Evolutionary conservation across 1,140 invertebrate species (phyloP), one percentile per base, ranked within the genome.

Genomic region (Charaxes varanes): DNA sequence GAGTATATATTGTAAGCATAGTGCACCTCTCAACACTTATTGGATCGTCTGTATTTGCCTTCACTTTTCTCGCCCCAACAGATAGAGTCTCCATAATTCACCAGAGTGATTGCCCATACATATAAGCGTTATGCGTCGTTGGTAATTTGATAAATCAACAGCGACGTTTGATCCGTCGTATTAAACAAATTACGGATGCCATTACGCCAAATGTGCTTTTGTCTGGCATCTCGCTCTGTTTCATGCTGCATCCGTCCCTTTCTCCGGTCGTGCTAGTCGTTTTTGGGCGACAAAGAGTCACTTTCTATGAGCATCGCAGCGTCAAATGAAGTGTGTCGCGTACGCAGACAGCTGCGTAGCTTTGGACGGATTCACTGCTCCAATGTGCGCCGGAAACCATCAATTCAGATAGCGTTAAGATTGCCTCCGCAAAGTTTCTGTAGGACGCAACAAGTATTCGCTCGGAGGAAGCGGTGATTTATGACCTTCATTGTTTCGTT

Each of bases 311-410:
- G 59, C 64, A 62, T 72, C 70, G 69, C 65, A 68, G 36, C 45
- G 52, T 40, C 68, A 79, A 76, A 71, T 79, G 74, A 74, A 79
- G 72, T 79, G 73, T 79, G 72, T 70, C 71, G 78, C 67, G 57
- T 64, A 66, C 55, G 49, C 59, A 66, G 64, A 67, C 72, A 73
- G 72, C 67, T 78, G 74, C 63, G 53, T 56, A 51, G 23, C 34
- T 10, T 32, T 14, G 34, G 46, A 69, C 70, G 68, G 61, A 60
- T 59, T 68, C 53, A 41, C 36, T 42, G 59, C 63, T 65, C 61
- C 65, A 81, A 78, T 71, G 67, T 67, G 50, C 69, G 43, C 74
- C 78, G 78, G 78, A 82, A 82, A 67, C 71, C 64, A 82, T 79
- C 73, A 82, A 82, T 82, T 79, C 56, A 70, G 72, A 77, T 77